phyloP scores from a whole-genome alignment of 2,888 invertebrate species.

The Lobophora halterata region DNA sequence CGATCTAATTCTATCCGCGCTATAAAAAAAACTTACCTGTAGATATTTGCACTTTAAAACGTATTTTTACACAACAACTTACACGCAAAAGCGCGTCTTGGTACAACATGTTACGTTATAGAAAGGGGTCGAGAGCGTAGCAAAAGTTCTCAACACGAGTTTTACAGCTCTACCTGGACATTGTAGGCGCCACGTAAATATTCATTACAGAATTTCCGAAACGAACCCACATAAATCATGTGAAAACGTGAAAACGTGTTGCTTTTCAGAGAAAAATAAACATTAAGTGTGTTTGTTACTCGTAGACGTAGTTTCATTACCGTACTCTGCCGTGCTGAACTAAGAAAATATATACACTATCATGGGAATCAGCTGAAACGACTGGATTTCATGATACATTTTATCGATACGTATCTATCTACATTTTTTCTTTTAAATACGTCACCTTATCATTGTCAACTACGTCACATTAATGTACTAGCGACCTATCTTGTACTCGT shows the following conservation, averaged over 20 bases:
- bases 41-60: conserved; percentile 14
- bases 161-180: conserved; percentile 11
- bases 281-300: no score
- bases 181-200: conserved; percentile 5
- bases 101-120: conserved; percentile 24
- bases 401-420: no score
- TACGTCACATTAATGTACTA: no score
- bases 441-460: no score
- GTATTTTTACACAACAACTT: conserved; percentile 6
- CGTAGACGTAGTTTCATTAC: no score
- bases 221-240: conserved; percentile 1
- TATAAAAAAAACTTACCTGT: conserved; percentile 10
- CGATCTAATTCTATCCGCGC: conserved; percentile 3
- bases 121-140: conserved; percentile 24
- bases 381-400: no score
- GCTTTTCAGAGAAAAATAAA: no score
- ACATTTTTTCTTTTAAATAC: no score
- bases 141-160: conserved; percentile 13
- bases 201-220: conserved; percentile 1
- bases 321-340: no score
- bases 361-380: no score
- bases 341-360: no score
- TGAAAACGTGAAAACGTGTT: neutral
- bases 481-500: no score
- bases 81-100: conserved; percentile 12